A percentile compares a stretch with the other conserved stretches of the same genome.
Conservation (phyloP, 2,888 invertebrate species). For the Tenodera sinensis region DNA sequence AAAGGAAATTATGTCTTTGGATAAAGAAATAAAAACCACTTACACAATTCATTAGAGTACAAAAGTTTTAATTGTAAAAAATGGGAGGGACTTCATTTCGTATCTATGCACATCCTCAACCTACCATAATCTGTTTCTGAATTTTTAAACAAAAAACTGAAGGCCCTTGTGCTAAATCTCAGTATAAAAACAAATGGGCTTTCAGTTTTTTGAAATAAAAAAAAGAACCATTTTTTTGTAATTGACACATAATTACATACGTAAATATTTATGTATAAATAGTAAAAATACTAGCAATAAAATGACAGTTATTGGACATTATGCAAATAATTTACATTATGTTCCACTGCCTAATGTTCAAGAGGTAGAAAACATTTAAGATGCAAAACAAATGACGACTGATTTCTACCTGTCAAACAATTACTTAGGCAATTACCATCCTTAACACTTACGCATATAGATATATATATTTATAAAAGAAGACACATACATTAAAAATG, state of each 20-base stretch:
- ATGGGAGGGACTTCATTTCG: not conserved
- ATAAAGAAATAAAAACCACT: too few relatives aligned
- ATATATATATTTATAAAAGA: not conserved
- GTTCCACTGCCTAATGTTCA: conserved; percentile 46
- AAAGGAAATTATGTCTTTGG: too few relatives aligned
- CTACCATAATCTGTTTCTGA: not conserved
- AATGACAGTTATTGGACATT: conserved; percentile 16
- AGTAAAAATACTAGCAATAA: conserved; percentile 23
- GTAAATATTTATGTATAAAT: conserved; percentile 27
- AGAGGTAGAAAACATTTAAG: conserved; percentile 45
- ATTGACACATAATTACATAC: conserved; percentile 27
- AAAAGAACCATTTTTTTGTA: not conserved
- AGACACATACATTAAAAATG: not conserved
- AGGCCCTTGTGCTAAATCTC: not conserved
- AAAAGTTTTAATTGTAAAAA: conserved; percentile 9
- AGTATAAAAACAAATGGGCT: not conserved
- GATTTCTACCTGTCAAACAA: conserved; percentile 32
- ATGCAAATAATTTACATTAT: conserved; percentile 23
- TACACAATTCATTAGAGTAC: not conserved
- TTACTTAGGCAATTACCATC: conserved; percentile 22
- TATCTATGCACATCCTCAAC: not conserved
- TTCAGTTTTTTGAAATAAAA: not conserved
- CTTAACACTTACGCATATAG: not conserved
- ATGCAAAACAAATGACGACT: conserved; percentile 7
- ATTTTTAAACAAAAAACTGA: conserved; percentile 1